phyloP scores from a whole-genome alignment of 2,113 vertebrate genomes.

The Erinaceus europaeus region DNA sequence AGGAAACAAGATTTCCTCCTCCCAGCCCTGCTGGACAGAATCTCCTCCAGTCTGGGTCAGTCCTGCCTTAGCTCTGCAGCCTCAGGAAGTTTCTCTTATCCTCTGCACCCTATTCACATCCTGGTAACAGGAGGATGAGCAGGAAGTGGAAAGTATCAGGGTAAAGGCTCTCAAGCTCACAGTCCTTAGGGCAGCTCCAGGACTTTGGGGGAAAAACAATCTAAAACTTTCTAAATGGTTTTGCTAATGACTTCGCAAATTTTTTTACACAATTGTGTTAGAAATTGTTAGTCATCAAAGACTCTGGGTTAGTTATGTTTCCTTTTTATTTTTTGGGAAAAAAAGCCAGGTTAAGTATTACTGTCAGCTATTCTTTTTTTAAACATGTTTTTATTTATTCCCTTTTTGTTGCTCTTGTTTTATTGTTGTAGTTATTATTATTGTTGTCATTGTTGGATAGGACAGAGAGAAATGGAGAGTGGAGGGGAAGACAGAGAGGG shows the following conservation, averaged over 20 bases:
- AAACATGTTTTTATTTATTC: too few species aligned
- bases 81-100: conserved; percentile 71
- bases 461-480: too few species aligned
- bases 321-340: neutral
- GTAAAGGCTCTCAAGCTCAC: conserved; percentile 53
- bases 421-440: too few species aligned
- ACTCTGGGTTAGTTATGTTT: neutral
- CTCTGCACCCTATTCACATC: conserved; percentile 63
- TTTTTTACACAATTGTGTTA: neutral
- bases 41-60: conserved; percentile 29
- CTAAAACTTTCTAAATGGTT: conserved; percentile 5
- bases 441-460: too few species aligned
- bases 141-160: conserved; percentile 72
- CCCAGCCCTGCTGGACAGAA: conserved; percentile 56
- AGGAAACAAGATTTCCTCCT: conserved; percentile 83
- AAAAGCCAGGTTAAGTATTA: neutral
- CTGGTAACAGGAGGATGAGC: conserved; percentile 68
- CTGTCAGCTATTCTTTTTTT: neutral
- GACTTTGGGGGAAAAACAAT: conserved; percentile 46
- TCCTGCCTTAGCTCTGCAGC: neutral
- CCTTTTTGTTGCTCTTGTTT: too few species aligned
- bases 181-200: neutral
- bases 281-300: neutral
- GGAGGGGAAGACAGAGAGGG: too few species aligned
- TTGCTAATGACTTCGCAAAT: neutral